phyloP scores from a whole-genome alignment of 2,888 invertebrate species.

The Cephus nigrinus region DNA sequence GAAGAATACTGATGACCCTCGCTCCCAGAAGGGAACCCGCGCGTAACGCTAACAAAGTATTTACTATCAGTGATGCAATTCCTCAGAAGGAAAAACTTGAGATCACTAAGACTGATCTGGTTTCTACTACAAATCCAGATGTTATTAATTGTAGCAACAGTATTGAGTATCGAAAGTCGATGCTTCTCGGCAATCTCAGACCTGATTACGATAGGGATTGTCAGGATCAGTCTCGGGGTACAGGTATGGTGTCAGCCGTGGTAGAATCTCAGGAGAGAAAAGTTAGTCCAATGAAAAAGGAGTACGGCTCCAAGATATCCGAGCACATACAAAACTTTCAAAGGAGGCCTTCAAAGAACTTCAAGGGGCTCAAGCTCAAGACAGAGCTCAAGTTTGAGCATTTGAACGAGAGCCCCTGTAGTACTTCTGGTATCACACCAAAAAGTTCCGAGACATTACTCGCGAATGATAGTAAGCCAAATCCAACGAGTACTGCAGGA shows the following conservation, averaged over 20 bases:
- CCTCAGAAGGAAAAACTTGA: conserved; percentile 63
- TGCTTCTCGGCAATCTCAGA: conserved; percentile 40
- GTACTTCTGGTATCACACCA: conserved; percentile 35
- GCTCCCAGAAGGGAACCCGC: conserved; percentile 15
- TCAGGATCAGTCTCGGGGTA: neutral
- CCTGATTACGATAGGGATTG: neutral
- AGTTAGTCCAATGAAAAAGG: conserved; percentile 34
- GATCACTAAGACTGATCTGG: conserved; percentile 72
- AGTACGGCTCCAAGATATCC: conserved; percentile 46
- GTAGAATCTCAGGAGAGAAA: neutral
- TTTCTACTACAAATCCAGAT: conserved; percentile 75
- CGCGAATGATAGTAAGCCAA: neutral
- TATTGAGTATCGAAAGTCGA: conserved; percentile 59
- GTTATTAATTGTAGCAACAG: conserved; percentile 65
- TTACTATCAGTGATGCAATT: conserved; percentile 43
- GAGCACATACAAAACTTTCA: conserved; percentile 53
- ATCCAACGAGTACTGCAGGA: conserved; percentile 17
- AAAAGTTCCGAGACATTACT: conserved; percentile 32
- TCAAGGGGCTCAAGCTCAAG: conserved; percentile 52
- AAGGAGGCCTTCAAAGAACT: conserved; percentile 47
- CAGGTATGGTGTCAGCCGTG: neutral
- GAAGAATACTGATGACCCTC: conserved; percentile 32
- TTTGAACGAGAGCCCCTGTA: conserved; percentile 48
- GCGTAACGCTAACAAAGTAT: conserved; percentile 36
- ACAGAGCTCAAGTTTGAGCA: conserved; percentile 52